Percentiles rank a stretch among this genome's conserved stretches.
phyloP scores from a whole-genome alignment of 2,113 vertebrate genomes.

The Lepus americanus region DNA sequence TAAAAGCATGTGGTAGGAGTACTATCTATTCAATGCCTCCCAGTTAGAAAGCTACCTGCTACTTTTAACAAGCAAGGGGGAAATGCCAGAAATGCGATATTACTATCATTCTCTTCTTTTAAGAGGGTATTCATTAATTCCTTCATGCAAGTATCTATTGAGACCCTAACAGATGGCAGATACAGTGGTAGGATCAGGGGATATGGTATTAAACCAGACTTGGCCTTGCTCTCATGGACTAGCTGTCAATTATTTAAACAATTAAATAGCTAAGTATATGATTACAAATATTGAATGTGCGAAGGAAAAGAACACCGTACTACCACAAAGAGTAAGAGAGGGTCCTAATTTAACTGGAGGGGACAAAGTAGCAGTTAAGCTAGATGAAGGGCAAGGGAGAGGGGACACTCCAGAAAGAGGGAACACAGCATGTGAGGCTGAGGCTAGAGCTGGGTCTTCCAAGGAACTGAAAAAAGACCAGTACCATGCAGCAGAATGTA shows the following conservation, averaged over 20 bases:
- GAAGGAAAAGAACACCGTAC: background rate
- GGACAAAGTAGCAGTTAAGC: background rate
- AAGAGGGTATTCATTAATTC: constrained; percentile 2
- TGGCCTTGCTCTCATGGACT: background rate
- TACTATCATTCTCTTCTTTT: constrained; percentile 12
- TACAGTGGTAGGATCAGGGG: background rate
- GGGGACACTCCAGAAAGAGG: background rate
- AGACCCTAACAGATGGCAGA: background rate
- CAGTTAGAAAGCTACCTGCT: background rate
- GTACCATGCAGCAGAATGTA: background rate
- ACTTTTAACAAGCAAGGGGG: background rate
- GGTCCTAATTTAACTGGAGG: background rate
- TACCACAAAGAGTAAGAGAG: background rate
- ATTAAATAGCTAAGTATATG: background rate
- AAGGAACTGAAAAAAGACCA: background rate
- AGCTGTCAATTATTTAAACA: background rate
- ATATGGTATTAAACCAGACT: background rate
- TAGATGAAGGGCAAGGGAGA: background rate
- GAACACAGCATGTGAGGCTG: background rate
- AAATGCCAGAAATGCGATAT: constrained; percentile 3
- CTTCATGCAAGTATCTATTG: background rate
- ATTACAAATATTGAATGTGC: constrained; percentile 42
- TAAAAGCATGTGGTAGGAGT: background rate
- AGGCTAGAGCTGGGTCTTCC: background rate
- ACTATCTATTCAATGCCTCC: background rate